Base-by-base conservation (phyloP, 1,140 invertebrate genomes). In the Eueides isabella region DNA sequence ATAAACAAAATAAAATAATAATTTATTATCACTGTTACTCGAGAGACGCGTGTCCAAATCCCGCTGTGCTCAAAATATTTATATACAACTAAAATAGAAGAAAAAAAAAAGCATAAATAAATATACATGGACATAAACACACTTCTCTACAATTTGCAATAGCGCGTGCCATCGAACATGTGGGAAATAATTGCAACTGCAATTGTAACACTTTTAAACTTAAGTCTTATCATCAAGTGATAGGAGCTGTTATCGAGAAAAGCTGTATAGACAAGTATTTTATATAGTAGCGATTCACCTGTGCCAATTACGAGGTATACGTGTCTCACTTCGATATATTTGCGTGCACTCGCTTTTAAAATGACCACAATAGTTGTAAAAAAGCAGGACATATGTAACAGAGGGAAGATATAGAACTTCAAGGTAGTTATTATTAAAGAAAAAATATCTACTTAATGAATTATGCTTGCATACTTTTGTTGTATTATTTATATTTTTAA, bases 151-250 rank as follows among this genome's bases (percentile, higher is more conserved):
- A 48, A 65, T 41, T 68, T 67, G 61, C 33, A 70, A 68, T 73
- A 80, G 84, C 84, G 78, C 85, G 85, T 85, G 85, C 84, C 67
- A 76, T 72, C 72, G 76, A 80, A 72, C 85, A 87, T 85, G 80
- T 87, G 85, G 81, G 81, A 80, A 82, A 86, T 80, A 81, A 86
- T 85, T 85, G 84, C 79, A 61, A 48, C 61, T 61, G 33, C 61
- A 67, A 67, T 30, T 55, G 26, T 74, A 55, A 67, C 63, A 75
- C 70, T 79, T 76, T 74, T 71, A 76, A 44, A 23, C 9, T 67
- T 75, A 19, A 71, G 66, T 68, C 64, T 68, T 79, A 79, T 68
- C 41, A 1, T 55, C 23, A 38, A 3, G 66, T 26, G 19, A 76
- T 76, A 79, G 64, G 65, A 14, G 61, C 64, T 74, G 35, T 71